Evolutionary conservation across 1,140 invertebrate species (phyloP).

Genomic region (Plodia interpunctella): DNA sequence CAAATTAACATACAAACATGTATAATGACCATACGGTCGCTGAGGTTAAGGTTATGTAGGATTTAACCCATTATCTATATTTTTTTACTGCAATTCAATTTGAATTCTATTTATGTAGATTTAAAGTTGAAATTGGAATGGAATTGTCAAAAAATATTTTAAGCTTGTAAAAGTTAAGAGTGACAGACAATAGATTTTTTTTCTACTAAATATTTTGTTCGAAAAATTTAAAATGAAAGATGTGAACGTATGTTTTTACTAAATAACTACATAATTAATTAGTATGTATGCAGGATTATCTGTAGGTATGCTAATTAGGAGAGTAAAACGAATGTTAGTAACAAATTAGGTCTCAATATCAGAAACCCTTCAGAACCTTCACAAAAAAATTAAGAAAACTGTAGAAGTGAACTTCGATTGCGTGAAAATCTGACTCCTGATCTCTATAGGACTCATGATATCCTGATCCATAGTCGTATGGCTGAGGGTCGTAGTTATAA

Average conservation of each 20-base stretch:
- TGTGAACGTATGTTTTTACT: neutral
- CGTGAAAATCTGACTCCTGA: too few species aligned
- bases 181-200: slow-evolving; percentile 6
- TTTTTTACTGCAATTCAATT: neutral
- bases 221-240: neutral
- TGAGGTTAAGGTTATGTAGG: neutral
- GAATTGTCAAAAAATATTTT: neutral
- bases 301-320: too few species aligned
- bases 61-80: neutral
- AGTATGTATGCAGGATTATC: too few species aligned
- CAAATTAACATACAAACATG: slow-evolving; percentile 7
- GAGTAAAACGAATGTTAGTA: too few species aligned
- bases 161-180: neutral
- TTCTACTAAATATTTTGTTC: neutral
- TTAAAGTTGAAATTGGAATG: neutral
- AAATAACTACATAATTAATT: too few species aligned
- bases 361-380: too few species aligned
- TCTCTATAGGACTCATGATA: too few species aligned
- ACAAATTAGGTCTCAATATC: too few species aligned
- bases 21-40: slow-evolving; percentile 5
- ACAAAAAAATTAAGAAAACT: too few species aligned
- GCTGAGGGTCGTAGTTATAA: too few species aligned
- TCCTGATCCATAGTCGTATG: too few species aligned
- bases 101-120: neutral
- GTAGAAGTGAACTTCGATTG: too few species aligned